Conservation (phyloP, 2,113 vertebrate species). For the Peromyscus californicus region DNA sequence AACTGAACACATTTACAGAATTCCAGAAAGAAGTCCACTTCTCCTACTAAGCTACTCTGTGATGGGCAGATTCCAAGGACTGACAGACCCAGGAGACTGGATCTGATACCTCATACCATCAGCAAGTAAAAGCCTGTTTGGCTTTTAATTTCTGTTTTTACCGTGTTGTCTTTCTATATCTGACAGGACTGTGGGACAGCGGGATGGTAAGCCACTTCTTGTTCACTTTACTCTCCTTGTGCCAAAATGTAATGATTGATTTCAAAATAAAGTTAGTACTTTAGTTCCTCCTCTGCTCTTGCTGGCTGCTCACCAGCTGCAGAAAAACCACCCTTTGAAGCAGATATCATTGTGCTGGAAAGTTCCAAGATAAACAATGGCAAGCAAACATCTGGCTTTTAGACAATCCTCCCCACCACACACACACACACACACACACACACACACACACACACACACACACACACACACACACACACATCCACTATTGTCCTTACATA, state of each 20-base stretch:
- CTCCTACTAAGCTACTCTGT: background rate
- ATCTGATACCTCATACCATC: background rate
- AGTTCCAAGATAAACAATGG: too few relatives aligned
- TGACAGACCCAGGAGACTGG: background rate
- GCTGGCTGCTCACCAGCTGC: background rate
- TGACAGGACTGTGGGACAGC: background rate
- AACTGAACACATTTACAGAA: background rate
- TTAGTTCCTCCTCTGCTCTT: background rate
- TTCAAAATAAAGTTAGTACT: constrained; percentile 15
- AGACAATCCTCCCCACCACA: background rate
- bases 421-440: background rate
- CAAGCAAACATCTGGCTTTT: background rate
- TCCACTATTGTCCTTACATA: background rate
- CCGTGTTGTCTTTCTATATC: background rate
- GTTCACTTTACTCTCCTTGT: background rate
- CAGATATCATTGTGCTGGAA: background rate
- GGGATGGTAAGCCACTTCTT: background rate
- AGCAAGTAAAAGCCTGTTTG: background rate
- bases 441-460: too few relatives aligned
- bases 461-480: background rate
- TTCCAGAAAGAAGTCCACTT: background rate
- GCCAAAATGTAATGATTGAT: background rate
- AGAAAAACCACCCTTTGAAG: background rate
- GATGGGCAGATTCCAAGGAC: background rate
- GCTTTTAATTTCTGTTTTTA: background rate